Evolutionary conservation across 2,888 invertebrate species (phyloP), one percentile per base, ranked within the genome.

Genomic region (Gastrophysa polygoni): DNA sequence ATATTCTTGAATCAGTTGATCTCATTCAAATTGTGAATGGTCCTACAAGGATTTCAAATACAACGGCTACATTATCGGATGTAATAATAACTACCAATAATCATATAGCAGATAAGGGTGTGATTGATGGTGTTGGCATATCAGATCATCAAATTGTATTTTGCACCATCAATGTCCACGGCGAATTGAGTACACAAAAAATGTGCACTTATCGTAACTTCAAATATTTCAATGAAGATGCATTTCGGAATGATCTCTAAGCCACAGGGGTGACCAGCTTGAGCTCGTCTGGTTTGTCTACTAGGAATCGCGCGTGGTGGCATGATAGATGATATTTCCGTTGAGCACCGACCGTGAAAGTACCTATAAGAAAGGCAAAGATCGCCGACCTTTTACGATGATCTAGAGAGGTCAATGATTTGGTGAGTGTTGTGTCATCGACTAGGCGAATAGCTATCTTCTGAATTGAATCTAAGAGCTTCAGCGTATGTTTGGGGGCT

Each of bases 201-300:
- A 2, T 51, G 3, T 29, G 24, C 10, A 51, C 51, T 2, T 32
- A 51, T 16, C 7, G 51, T 3, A 51, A 17, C 14, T 51, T 51
- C 32, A 51, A 32, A 51, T 6, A 51, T 18, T 51, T 51, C 32
- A 51, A 29, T 11, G 14, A 51, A 32, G 32, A 51, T 14, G 7
- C 1, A 6, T 51, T 51, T 29, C 51, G 29, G 4, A 10, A 14
- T 2, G 51, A 51, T 51, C 32, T 51, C n/a, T n/a, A n/a, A n/a
- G n/a, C n/a, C n/a, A n/a, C n/a, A n/a, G n/a, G n/a, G n/a, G n/a
- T n/a, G n/a, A n/a, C n/a, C n/a, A n/a, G n/a, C n/a, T n/a, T n/a
- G n/a, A n/a, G n/a, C n/a, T n/a, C n/a, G n/a, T n/a, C n/a, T n/a
- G n/a, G n/a, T n/a, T n/a, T n/a, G n/a, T n/a, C n/a, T n/a, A n/a